Evolutionary conservation across 2,888 invertebrate genomes (phyloP).

Genomic region (Macroteleia sp.): DNA sequence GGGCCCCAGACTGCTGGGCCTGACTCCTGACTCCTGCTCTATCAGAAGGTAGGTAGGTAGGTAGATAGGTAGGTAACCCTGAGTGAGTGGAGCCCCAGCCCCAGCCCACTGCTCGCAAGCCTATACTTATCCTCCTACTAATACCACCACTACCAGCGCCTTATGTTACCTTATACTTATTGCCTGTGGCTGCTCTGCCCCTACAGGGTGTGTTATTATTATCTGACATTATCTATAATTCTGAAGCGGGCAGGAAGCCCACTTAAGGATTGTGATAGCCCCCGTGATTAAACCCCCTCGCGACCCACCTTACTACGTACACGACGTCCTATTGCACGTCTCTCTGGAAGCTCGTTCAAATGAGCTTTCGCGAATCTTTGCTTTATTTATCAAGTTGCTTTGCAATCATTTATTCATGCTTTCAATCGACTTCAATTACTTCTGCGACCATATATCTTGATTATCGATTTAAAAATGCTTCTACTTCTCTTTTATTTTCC

Average conservation of each 20-base stretch:
- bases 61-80: slow-evolving; percentile 73
- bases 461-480: slow-evolving; percentile 29
- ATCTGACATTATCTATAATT: slow-evolving; percentile 84
- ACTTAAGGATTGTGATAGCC: slow-evolving; percentile 84
- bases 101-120: slow-evolving; percentile 73
- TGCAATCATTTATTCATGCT: slow-evolving; percentile 43
- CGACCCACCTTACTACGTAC: slow-evolving; percentile 72
- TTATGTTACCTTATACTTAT: slow-evolving; percentile 81
- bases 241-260: slow-evolving; percentile 83
- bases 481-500: not conserved
- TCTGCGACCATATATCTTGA: slow-evolving; percentile 20
- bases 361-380: slow-evolving; percentile 66
- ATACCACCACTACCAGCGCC: slow-evolving; percentile 76
- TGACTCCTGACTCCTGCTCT: slow-evolving; percentile 78
- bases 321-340: slow-evolving; percentile 15
- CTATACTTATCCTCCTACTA: slow-evolving; percentile 84
- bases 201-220: slow-evolving; percentile 83
- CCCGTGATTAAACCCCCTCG: slow-evolving; percentile 82
- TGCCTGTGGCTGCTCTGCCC: slow-evolving; percentile 79
- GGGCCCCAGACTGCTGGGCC: slow-evolving; percentile 81
- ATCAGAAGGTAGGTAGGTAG: slow-evolving; percentile 75
- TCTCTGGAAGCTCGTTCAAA: slow-evolving; percentile 31
- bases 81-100: slow-evolving; percentile 73
- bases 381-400: slow-evolving; percentile 49
- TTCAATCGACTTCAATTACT: slow-evolving; percentile 51